Evolutionary conservation across 1,140 invertebrate genomes (phyloP), one percentile per base, ranked within the genome.

Genomic region (Varroa destructor): DNA sequence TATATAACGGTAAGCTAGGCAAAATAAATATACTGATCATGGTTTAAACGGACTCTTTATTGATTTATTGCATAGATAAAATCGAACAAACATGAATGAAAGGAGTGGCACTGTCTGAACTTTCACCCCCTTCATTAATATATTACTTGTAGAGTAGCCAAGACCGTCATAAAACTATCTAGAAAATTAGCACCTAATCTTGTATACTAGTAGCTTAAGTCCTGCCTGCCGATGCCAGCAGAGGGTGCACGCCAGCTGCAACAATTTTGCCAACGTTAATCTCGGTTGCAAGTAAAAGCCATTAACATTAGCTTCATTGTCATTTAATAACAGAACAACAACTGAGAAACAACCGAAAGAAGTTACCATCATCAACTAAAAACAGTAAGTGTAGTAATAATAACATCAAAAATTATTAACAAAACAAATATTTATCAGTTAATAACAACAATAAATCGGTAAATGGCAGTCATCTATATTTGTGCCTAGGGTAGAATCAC

Each of bases 11-110:
- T 25, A 25, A 25, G 25, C 25, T 25, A 51, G 8, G 46, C 57
- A 58, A 58, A 58, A 42, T 37, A 6, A 58, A 67, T 37, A 67
- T 12, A 67, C 2, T 12, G 61, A n/a, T 67, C 8, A 37, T n/a
- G 46, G 46, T 37, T 25, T 67, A 67, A 67, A 67, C 61, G 61
- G 61, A 67, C 61, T 67, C 37, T 67, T 67, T 67, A 67, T 67
- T 67, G 40, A 67, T 67, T 67, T 25, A 67, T 67, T 67, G 61
- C 61, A 67, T 67, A 67, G 61, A 67, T 67, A 67, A 67, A 67
- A 67, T 67, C 37, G 61, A 67, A 67, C 61, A 67, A 67, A 67
- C 61, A 43, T 67, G 14, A 67, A 67, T n/a, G 12, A 46, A 67
- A 46, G 46, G 61, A 14, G 40, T 67, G 61, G 46, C 40, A 67